Base-by-base conservation (phyloP, 2,113 vertebrate genomes). In the Casuarius casuarius region DNA sequence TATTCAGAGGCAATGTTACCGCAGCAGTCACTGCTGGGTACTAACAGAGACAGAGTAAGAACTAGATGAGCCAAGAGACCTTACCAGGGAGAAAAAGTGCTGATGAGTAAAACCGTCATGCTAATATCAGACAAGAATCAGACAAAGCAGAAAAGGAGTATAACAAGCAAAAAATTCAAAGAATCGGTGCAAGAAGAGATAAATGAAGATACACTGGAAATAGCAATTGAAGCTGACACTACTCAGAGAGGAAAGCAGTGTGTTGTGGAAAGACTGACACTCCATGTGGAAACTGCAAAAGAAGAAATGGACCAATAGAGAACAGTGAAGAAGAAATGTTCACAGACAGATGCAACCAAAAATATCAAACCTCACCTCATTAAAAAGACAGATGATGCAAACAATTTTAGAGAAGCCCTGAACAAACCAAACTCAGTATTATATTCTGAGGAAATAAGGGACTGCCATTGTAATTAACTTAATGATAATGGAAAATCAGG, bases 371-470 rank as follows among this genome's bases (percentile, higher is more conserved):
- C 10, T 75, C 5, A 19, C 14, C 7, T n/a, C 72, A 35, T 56
- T 46, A 56, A 65, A 56, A 91, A 94, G 78, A n/a, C 40, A 95
- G 58, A 38, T 81, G 92, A 92, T 46, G 80, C 58, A 96, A 67
- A 96, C 15, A 49, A 92, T 94, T 96, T 96, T 92, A 92, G 93
- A 97, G 68, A 95, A 84, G 8, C 38, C 48, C 52, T 97, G 22
- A 11, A 40, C 61, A 10, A 44, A 97, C 10, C 54, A 59, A n/a
- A 91, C 56, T 95, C 68, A 58, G 54, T 35, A 83, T 82, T 68
- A 91, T 59, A 90, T 89, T 95, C 96, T 85, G 92, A 61, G 86
- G 75, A 88, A 96, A 82, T 72, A 90, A 91, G 84, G 56, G 83
- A 38, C 28, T 76, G 51, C 10, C 35, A 93, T 81, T 80, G 68